phyloP scores from a whole-genome alignment of 2,113 vertebrate species.

The Capreolus pygargus region DNA sequence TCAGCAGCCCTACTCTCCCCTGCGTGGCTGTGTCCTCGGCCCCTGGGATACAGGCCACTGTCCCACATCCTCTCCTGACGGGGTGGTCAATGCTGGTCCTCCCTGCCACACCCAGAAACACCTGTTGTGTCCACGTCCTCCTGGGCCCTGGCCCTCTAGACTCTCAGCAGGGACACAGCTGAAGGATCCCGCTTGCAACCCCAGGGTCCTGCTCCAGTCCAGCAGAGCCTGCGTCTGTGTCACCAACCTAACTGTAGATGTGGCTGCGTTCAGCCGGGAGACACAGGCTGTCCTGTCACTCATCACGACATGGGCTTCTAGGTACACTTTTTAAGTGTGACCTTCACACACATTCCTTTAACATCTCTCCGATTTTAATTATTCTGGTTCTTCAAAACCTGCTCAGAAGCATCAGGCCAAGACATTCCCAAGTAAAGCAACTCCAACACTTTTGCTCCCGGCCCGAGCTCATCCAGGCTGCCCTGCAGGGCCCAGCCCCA shows the following conservation, averaged over 20 bases:
- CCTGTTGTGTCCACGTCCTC: not conserved
- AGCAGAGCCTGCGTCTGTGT: rapidly evolving
- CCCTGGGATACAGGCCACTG: not conserved
- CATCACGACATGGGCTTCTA: rapidly evolving
- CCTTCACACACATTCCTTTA: rapidly evolving
- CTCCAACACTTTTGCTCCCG: rapidly evolving
- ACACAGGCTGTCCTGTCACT: rapidly evolving
- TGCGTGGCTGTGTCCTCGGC: rapidly evolving
- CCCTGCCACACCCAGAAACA: not conserved
- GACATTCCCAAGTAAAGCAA: rapidly evolving
- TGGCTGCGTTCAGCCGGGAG: rapidly evolving
- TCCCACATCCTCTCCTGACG: not conserved
- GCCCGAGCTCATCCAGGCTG: rapidly evolving
- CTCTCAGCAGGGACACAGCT: not conserved
- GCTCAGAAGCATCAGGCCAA: not conserved
- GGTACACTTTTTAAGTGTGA: rapidly evolving
- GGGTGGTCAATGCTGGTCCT: rapidly evolving
- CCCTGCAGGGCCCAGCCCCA: rapidly evolving
- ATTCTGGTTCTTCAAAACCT: too few relatives aligned
- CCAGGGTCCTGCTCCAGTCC: not conserved
- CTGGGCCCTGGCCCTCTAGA: rapidly evolving
- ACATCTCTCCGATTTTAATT: not conserved
- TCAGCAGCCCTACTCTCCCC: too few relatives aligned
- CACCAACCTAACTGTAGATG: rapidly evolving
- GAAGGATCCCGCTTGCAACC: rapidly evolving